phyloP scores from a whole-genome alignment of 2,113 vertebrate species.

The Callipepla californica region DNA sequence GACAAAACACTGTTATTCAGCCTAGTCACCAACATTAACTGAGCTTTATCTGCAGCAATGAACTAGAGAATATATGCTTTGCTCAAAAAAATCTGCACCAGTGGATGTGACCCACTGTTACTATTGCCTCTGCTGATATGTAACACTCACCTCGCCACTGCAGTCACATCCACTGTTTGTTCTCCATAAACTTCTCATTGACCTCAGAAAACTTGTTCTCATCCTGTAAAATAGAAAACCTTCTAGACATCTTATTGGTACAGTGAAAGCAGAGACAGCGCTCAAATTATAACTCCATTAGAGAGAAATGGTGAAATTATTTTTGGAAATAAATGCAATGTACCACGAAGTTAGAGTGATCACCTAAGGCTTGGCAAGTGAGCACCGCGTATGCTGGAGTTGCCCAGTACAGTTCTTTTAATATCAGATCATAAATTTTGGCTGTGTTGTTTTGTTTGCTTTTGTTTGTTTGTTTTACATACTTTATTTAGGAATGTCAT shows the following conservation, averaged over 20 bases:
- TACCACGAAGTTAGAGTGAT: neutral
- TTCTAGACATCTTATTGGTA: neutral
- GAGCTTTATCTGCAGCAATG: too few relatives aligned
- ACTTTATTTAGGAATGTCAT: neutral
- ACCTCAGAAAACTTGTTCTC: neutral
- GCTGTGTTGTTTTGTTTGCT: neutral
- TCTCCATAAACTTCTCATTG: neutral
- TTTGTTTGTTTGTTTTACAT: neutral
- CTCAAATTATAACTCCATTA: fast-evolving
- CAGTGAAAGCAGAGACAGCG: neutral
- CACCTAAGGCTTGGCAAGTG: neutral
- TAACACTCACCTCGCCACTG: too few relatives aligned
- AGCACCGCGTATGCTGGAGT: neutral
- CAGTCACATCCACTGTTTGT: too few relatives aligned
- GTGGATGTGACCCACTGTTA: too few relatives aligned
- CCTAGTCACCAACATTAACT: too few relatives aligned
- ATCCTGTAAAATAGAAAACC: neutral
- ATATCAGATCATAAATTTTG: neutral
- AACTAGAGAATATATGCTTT: too few relatives aligned
- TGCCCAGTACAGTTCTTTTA: neutral
- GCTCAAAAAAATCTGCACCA: too few relatives aligned
- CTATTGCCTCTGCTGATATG: too few relatives aligned
- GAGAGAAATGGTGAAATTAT: neutral
- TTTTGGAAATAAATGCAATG: neutral
- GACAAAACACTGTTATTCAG: too few relatives aligned